Evolutionary conservation across 2,797 vertebrate genomes (phyloP), one percentile per base, ranked within the genome.

Genomic region (Sebastolobus alascanus): DNA sequence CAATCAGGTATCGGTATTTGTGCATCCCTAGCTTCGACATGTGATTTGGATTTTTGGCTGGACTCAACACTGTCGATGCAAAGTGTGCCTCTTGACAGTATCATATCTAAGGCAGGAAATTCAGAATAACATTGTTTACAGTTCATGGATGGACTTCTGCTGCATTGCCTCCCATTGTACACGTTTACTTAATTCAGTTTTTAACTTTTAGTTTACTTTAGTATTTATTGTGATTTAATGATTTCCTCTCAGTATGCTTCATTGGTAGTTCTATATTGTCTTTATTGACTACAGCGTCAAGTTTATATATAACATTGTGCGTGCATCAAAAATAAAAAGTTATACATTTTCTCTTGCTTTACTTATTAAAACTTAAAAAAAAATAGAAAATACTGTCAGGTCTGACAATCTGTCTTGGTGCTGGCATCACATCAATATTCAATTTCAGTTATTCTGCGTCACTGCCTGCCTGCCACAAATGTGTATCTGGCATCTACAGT

Each of bases 341-440:
- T 33, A 1, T 46, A 55, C 5, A 52, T 52, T 52, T 83, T 75
- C 54, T 38, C 13, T 13, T 22, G 3, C 27, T 66, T 67, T 38
- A 16, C 25, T 75, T 83, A 67, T 29, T 66, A 31, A 31, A 67
- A 43, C 63, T 63, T 25, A 60, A 76, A 14, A 22, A 63, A 22
- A 61, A 16, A 18, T 60, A 75, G 63, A 70, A 77, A 75, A 79
- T 52, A 29, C 22, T 68, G 46, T 66, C 80, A 77, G 20, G 35
- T 55, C 50, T 87, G 79, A 73, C 60, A 75, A 16, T 65, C 31
- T 69, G 55, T 83, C 69, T 33, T 33, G 50, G 61, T 64, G 52
- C 63, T 52, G 71, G 58, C 65, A 52, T 69, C 68, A 55, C 84
- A 84, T 91, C 87, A 89, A 88, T 90, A 89, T 93, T 89, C 85